These are phyloP conservation scores for Raphicerus campestris DNA, from an alignment of 2,113 vertebrate species.

Conservation along the genomic window DNA sequence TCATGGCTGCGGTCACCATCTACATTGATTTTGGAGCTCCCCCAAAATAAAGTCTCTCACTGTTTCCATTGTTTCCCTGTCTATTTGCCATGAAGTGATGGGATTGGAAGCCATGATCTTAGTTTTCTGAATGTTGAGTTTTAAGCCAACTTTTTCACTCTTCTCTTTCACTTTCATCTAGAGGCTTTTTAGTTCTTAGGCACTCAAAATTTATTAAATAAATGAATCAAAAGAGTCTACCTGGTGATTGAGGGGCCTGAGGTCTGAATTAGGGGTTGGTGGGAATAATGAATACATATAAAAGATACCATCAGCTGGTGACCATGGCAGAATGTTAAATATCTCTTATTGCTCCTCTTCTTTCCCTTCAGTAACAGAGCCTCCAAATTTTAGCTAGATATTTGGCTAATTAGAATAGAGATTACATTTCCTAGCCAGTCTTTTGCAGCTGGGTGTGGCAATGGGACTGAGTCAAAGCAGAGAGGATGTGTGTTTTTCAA, in stretches of 20 bases:
- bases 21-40: neutral
- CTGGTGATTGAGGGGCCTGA: neutral
- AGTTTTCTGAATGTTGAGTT: neutral
- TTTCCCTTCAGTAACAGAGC: neutral
- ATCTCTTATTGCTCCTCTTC: neutral
- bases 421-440: neutral
- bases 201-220: neutral
- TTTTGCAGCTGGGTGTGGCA: neutral
- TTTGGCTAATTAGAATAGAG: neutral
- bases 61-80: neutral
- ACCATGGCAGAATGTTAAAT: neutral
- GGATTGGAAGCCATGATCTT: neutral
- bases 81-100: neutral
- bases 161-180: neutral
- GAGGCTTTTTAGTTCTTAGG: neutral
- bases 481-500: neutral
- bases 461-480: neutral
- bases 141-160: neutral
- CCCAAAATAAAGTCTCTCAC: neutral
- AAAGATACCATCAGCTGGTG: neutral
- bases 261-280: neutral
- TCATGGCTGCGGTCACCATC: neutral
- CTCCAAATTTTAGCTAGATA: neutral
- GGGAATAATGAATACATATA: neutral
- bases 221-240: neutral